Evolutionary conservation across 1,140 invertebrate species (phyloP).

Genomic region (Neodiprion fabricii): DNA sequence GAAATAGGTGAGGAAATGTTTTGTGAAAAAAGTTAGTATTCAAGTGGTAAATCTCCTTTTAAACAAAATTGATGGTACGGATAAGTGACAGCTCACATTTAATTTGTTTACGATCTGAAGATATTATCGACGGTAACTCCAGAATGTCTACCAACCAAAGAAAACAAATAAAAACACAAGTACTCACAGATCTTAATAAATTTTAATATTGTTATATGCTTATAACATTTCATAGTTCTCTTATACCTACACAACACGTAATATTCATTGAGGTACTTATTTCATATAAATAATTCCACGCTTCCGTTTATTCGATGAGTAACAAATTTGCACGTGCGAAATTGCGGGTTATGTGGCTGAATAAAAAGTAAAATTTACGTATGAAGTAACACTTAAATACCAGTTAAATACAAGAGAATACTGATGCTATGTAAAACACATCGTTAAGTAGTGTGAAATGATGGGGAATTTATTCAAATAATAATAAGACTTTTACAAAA

Average conservation of each 20-base stretch:
- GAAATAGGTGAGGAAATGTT: too few relatives aligned
- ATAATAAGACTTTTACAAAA: neutral
- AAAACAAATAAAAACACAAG: conserved; percentile 30
- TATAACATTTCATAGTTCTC: conserved; percentile 54
- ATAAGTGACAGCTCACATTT: too few relatives aligned
- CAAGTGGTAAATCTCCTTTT: too few relatives aligned
- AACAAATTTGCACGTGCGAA: neutral
- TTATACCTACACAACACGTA: conserved; percentile 51
- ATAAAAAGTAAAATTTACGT: neutral
- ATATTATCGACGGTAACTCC: too few relatives aligned
- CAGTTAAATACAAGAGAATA: neutral
- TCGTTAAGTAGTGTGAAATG: neutral
- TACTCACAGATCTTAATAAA: conserved; percentile 22
- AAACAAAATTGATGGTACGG: too few relatives aligned
- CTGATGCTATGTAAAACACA: neutral
- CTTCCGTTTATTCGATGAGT: neutral
- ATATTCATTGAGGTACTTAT: conserved; percentile 49
- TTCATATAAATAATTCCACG: conserved; percentile 41
- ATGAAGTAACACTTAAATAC: neutral
- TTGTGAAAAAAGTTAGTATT: too few relatives aligned
- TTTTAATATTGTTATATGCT: conserved; percentile 37
- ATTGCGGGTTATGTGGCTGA: neutral
- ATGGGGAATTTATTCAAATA: neutral
- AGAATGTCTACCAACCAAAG: neutral
- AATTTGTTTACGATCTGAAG: too few relatives aligned